Percentiles rank a stretch among this genome's conserved stretches.
Conservation (phyloP, 2,113 vertebrate genomes). For the Copsychus sechellarum region DNA sequence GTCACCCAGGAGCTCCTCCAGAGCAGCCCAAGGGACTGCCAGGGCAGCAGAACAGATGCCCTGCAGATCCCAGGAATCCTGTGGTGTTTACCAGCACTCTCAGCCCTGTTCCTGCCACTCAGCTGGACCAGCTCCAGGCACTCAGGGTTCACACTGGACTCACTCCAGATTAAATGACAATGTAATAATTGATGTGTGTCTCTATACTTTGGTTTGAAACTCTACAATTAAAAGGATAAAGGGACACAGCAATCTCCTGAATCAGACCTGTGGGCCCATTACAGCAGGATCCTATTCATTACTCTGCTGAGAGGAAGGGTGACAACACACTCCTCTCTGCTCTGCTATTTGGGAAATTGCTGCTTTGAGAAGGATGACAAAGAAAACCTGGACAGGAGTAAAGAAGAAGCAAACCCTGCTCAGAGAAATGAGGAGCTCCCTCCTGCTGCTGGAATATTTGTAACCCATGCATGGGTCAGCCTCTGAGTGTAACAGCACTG, state of each 20-base stretch:
- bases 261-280: not conserved
- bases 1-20: slow-evolving; percentile 38
- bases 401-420: not conserved
- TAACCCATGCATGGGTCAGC: accelerated
- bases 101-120: not conserved
- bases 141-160: slow-evolving; percentile 21
- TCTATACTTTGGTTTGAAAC: slow-evolving; percentile 18
- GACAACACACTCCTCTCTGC: not conserved
- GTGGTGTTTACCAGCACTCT: slow-evolving; percentile 36
- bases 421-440: not conserved
- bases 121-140: not conserved
- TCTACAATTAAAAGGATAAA: slow-evolving; percentile 12
- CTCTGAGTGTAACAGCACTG: not conserved
- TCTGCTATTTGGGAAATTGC: not conserved
- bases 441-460: not conserved
- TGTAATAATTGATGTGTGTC: not conserved
- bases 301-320: not conserved
- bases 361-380: not conserved
- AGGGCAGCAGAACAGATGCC: slow-evolving; percentile 41
- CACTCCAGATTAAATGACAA: slow-evolving; percentile 45
- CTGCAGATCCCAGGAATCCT: slow-evolving; percentile 54
- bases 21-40: slow-evolving; percentile 14
- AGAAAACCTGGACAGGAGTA: not conserved
- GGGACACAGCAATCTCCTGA: slow-evolving; percentile 20
- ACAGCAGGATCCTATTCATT: not conserved